Base-by-base conservation (phyloP, 2,888 invertebrate genomes). In the Caenorhabditis sinica region DNA sequence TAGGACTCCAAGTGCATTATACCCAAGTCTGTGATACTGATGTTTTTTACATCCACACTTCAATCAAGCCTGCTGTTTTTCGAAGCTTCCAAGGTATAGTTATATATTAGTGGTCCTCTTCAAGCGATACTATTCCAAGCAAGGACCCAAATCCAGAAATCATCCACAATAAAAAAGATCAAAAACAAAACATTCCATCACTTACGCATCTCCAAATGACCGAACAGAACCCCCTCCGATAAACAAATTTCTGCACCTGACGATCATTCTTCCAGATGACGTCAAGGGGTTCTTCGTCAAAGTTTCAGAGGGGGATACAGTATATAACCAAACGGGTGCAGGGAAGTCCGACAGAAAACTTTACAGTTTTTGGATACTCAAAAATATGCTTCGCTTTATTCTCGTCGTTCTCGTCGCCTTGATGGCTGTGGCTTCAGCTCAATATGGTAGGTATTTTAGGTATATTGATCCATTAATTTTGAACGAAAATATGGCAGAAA, bases 241-340 rank as follows among this genome's bases (percentile, higher is more conserved):
- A 65, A 65, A 65, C 61, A 65, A 28, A 45, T 28, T 6, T 65
- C 63, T 65, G 63, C 63, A 65, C 63, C 63, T 45, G 63, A 65
- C 25, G 60, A 60, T 20, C 15, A 6, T 25, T 9, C 6, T 11
- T n/a, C 43, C 17, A 20, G 45, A 65, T 65, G 63, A 43, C 63
- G 43, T 45, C 25, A 58, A 13, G 40, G 28, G 23, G 43, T 65
- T 65, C 43, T 65, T 65, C 63, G 63, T 20, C 63, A 45, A 65
- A 65, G 43, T 65, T 45, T 40, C 17, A n/a, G 40, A 17, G 20
- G 28, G 28, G 28, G 56, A 28, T 56, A 20, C 15, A 56, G 56
- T 56, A 56, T 56, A 56, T 13, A 56, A 28, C 25, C 4, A 15
- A 56, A 56, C 56, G 56, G 56, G 28, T 25, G 56, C 49, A 56